These are phyloP conservation scores for Meghimatium bilineatum DNA, from an alignment of 2,888 invertebrate species.

Conservation along the genomic window DNA sequence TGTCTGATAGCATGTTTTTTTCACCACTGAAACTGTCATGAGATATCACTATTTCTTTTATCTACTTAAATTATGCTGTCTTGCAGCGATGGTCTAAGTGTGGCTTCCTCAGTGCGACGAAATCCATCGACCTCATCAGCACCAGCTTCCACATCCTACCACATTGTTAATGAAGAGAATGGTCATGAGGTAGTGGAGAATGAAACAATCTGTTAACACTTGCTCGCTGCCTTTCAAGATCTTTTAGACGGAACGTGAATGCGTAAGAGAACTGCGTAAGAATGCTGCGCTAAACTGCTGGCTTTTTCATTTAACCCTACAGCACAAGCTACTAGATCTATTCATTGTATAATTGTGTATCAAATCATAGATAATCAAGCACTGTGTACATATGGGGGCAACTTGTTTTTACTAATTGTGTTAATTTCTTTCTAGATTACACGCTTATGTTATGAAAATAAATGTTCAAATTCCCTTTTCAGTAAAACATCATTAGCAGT, in stretches of 20 bases:
- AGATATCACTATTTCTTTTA: background rate
- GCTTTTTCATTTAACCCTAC: background rate
- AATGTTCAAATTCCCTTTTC: no score
- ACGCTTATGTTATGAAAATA: no score
- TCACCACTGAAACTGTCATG: no score
- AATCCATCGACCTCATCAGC: slow-evolving; percentile 16
- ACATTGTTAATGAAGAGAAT: slow-evolving; percentile 8
- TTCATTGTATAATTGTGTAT: background rate
- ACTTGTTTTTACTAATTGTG: background rate
- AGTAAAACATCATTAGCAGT: no score
- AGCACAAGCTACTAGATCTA: background rate
- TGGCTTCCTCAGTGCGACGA: background rate
- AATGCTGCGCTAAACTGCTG: no score
- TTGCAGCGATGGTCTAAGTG: slow-evolving; percentile 22
- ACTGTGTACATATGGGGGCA: background rate
- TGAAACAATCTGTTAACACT: slow-evolving; percentile 18
- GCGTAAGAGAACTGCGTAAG: background rate
- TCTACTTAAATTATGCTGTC: background rate
- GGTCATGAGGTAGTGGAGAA: slow-evolving; percentile 5
- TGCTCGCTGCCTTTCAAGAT: background rate
- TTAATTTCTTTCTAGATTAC: background rate
- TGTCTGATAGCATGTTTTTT: no score
- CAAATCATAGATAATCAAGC: background rate
- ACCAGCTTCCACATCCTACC: slow-evolving; percentile 9
- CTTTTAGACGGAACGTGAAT: background rate